Conservation (phyloP, 1,140 invertebrate genomes). For the Bombus sylvicola region DNA sequence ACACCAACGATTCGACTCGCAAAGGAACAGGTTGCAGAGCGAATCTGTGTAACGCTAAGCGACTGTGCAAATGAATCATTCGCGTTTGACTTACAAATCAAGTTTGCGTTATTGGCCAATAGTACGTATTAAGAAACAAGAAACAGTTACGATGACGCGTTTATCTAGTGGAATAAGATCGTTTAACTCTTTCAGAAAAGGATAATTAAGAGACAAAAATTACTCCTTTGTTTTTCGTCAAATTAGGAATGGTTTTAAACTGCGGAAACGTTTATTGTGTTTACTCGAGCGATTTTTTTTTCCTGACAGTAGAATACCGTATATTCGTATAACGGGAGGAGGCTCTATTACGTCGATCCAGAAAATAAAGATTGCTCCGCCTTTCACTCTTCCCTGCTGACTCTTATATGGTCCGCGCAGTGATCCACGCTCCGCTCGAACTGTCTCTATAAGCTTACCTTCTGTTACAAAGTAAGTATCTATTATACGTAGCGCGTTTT, state of each 20-base stretch:
- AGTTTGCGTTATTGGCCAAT: neutral
- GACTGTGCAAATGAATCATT: neutral
- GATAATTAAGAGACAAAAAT: neutral
- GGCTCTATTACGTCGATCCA: constrained; percentile 39
- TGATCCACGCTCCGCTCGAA: neutral
- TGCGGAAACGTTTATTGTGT: constrained; percentile 1
- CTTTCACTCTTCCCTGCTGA: constrained; percentile 48
- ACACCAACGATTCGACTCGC: no score
- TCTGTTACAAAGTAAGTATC: neutral
- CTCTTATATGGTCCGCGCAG: constrained; percentile 3
- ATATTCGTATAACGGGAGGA: constrained; percentile 9
- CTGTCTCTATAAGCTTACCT: constrained; percentile 5
- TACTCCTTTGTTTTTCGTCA: neutral
- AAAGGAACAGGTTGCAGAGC: neutral
- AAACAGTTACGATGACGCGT: neutral
- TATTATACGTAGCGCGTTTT: neutral
- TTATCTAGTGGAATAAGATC: neutral
- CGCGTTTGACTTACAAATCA: neutral
- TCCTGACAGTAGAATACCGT: no score
- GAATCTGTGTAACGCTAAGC: neutral
- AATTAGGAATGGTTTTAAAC: neutral
- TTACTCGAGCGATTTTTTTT: constrained; percentile 4
- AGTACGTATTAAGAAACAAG: neutral
- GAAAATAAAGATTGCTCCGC: constrained; percentile 51
- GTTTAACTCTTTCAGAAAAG: neutral